Percentiles rank a stretch among this genome's conserved stretches.
Evolutionary conservation across 2,113 vertebrate genomes (phyloP).

Genomic region (Neofelis nebulosa): DNA sequence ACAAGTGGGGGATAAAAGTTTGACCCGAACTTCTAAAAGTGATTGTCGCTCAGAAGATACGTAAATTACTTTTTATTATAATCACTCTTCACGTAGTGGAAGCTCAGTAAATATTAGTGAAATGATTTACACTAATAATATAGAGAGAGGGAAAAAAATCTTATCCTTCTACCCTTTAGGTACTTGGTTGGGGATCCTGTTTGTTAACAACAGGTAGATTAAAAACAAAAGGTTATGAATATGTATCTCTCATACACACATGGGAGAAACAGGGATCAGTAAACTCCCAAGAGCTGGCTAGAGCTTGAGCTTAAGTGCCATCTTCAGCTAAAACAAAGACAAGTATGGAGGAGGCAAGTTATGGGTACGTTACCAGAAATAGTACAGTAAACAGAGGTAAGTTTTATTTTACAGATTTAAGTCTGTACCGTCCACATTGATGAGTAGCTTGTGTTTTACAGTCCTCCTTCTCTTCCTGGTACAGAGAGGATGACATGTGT

Average conservation of each 20-base stretch:
- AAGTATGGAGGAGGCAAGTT: background rate
- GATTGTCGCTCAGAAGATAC: slow-evolving; percentile 42
- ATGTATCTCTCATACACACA: background rate
- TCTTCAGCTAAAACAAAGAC: background rate
- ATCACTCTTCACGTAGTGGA: slow-evolving; percentile 13
- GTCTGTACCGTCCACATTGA: background rate
- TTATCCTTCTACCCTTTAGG: background rate
- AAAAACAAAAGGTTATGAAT: background rate
- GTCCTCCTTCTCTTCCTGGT: background rate
- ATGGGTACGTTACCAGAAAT: background rate
- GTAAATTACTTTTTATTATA: slow-evolving; percentile 48
- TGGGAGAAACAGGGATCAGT: background rate
- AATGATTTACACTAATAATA: slow-evolving; percentile 28
- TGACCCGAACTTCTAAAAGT: slow-evolving; percentile 62
- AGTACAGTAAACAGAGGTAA: background rate
- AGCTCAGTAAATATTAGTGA: slow-evolving; percentile 16
- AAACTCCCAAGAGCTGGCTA: background rate
- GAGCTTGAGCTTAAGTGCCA: background rate
- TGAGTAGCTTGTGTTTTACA: background rate
- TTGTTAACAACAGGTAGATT: background rate
- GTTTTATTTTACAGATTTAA: background rate
- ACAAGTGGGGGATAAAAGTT: slow-evolving; percentile 57
- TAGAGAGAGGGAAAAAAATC: background rate
- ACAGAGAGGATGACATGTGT: background rate
- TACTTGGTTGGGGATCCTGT: background rate